Conservation (phyloP, 2,888 invertebrate species). For the Rotaria magnacalcarata region DNA sequence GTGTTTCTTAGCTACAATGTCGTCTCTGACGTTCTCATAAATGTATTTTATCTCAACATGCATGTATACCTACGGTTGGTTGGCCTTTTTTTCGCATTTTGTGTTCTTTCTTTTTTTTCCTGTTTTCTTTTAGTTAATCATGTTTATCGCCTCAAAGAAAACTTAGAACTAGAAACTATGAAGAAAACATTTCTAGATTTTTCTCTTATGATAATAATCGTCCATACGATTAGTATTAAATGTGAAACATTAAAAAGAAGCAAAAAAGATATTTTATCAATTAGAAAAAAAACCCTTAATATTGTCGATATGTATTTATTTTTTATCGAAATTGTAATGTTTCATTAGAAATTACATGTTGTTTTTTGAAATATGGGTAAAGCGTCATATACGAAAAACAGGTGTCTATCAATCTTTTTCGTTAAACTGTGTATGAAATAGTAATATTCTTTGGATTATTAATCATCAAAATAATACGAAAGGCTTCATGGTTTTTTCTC, state of each 20-base stretch:
- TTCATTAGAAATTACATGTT: background rate
- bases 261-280: too few relatives aligned
- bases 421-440: background rate
- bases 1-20: background rate
- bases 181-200: background rate
- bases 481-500: too few relatives aligned
- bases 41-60: background rate
- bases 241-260: background rate
- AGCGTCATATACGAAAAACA: background rate
- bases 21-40: background rate
- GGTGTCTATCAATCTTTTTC: background rate
- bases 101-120: background rate
- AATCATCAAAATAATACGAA: too few relatives aligned
- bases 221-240: background rate
- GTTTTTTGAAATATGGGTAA: too few relatives aligned
- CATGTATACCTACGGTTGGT: background rate
- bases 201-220: background rate
- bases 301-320: background rate
- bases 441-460: too few relatives aligned
- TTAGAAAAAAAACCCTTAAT: too few relatives aligned
- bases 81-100: background rate
- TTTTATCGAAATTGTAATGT: background rate
- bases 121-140: background rate
- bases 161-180: background rate
- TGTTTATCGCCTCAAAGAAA: background rate